Evolutionary conservation across 35 echinoderm and acorn worm genomes (phyloP), one percentile per base, ranked within the genome.

Genomic region (Ophiothrix spiculata): DNA sequence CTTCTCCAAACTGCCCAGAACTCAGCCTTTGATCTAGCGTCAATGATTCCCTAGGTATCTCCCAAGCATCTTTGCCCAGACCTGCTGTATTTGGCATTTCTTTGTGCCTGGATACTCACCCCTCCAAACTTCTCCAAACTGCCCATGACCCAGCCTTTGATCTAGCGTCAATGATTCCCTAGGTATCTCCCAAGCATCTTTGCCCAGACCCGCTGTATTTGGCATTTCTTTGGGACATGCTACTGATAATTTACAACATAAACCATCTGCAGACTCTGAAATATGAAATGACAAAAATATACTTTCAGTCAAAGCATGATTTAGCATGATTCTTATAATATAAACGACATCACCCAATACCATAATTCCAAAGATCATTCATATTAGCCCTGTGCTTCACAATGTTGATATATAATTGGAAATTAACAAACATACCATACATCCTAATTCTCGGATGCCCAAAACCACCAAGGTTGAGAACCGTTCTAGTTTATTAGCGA

Each of bases 1-100:
- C 95, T 89, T 98, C 95, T 64, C 95, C 95, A 93, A 98, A 98
- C 79, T 98, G 95, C 13, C 92, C 95, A 39, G 92, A 81, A 4
- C 95, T 92, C 1, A 98, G 89, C 37, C 86, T 94, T 34, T 80
- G 80, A 29, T 94, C 95, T 76, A 98, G 87, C 17, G 82, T 88
- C 0, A 98, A 82, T 0, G 95, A 98, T 38, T 80, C 86, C 77
- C 95, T 87, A 28, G 93, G 88, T 56, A 98, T 98, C 87, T 98
- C 95, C 95, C 95, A 98, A 17, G 81, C 83, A 74, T 98, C 95
- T 39, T 89, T 94, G 73, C 88, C 89, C 0, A 94, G 60, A 38
- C 87, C 82, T 34, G 56, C 85, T 3, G 95, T 98, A 42, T 85
- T 98, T 1, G 95, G 95, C 35, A 81, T 92, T 35, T 84, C 77